These are phyloP conservation scores for Vesta saturnalis DNA, from an alignment of 2,888 invertebrate genomes.

Conservation along the genomic window DNA sequence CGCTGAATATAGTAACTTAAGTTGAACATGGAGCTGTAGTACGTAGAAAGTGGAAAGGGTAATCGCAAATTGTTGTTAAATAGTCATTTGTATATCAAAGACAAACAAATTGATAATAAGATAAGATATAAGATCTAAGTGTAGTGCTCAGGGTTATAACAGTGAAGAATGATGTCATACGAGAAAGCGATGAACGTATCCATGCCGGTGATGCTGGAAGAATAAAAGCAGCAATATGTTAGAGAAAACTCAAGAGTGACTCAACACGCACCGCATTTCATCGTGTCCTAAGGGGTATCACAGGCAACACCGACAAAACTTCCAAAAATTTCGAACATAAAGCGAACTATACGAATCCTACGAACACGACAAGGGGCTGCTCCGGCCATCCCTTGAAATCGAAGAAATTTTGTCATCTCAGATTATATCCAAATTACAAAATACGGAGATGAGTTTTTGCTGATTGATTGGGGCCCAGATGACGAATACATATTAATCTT, in stretches of 20 bases:
- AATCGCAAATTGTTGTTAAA: too few species aligned
- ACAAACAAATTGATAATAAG: too few species aligned
- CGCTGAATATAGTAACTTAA: too few species aligned
- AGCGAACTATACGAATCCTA: neutral
- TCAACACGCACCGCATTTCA: constrained; percentile 3
- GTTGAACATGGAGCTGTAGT: too few species aligned
- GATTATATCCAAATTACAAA: neutral
- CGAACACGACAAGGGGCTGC: neutral
- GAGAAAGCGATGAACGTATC: neutral
- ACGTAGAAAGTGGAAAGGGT: too few species aligned
- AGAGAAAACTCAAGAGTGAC: neutral
- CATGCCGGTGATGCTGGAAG: neutral
- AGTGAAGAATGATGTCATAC: neutral
- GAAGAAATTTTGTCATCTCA: too few species aligned
- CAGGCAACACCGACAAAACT: too few species aligned
- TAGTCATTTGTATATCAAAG: too few species aligned
- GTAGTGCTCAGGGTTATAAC: neutral
- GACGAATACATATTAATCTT: too few species aligned
- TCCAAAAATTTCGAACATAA: too few species aligned
- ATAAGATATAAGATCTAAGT: too few species aligned
- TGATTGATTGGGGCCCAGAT: constrained; percentile 5
- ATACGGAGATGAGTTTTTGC: constrained; percentile 8
- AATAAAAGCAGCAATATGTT: neutral
- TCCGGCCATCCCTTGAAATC: neutral
- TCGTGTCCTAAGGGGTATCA: neutral